Evolutionary conservation across 2,113 vertebrate species (phyloP).

Genomic region (Orthonyx spaldingii): DNA sequence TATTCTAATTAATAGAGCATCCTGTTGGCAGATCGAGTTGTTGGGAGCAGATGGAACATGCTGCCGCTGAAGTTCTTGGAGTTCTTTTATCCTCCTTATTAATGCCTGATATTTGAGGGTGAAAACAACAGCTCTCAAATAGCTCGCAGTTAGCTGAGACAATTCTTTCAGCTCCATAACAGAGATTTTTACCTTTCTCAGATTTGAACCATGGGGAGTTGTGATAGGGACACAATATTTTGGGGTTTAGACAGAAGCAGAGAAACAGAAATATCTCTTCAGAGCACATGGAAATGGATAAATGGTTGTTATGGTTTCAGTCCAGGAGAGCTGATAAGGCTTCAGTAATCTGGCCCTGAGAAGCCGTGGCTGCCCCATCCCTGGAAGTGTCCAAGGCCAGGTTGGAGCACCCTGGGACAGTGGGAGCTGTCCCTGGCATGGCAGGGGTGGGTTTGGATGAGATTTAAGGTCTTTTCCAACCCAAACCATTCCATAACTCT

Average conservation of each 20-base stretch:
- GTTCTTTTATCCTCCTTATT: constrained; percentile 42
- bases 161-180: not conserved
- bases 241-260: not conserved
- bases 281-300: not conserved
- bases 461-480: not conserved
- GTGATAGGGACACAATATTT: not conserved
- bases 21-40: constrained; percentile 7
- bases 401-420: not conserved
- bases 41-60: constrained; percentile 34
- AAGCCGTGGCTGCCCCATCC: not conserved
- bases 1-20: constrained; percentile 45
- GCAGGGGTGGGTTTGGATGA: not conserved
- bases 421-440: not conserved
- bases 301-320: not conserved
- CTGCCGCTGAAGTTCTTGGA: constrained; percentile 16
- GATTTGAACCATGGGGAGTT: rapidly evolving
- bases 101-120: constrained; percentile 17
- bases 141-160: not conserved
- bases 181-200: not conserved
- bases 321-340: not conserved
- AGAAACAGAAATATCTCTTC: not conserved
- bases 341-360: not conserved
- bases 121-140: not conserved
- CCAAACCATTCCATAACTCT: not conserved
- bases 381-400: not conserved